Percentiles rank a stretch among this genome's conserved stretches.
Evolutionary conservation across 2,888 invertebrate species (phyloP).

Genomic region (Xestobium rufovillosum): DNA sequence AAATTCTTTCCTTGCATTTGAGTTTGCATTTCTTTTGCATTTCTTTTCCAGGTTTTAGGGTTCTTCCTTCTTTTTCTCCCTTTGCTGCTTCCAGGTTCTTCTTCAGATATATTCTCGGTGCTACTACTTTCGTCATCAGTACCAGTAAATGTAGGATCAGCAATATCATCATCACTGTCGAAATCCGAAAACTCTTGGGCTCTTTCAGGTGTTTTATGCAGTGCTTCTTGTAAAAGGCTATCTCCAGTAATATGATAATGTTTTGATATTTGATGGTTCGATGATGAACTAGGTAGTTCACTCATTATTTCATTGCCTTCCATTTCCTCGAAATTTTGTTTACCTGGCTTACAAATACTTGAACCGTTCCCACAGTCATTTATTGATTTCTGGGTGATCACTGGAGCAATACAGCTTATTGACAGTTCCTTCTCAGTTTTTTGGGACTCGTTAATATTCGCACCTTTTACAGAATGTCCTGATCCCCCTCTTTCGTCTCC

Average conservation of each 20-base stretch:
- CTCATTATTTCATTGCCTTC: no score
- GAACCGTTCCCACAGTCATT: no score
- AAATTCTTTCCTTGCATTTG: background rate
- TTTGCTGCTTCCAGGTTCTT: background rate
- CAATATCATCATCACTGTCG: slow-evolving; percentile 3
- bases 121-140: background rate
- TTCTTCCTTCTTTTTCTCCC: slow-evolving; percentile 1
- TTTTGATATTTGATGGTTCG: no score
- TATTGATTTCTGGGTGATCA: no score
- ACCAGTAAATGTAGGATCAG: background rate
- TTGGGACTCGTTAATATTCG: no score
- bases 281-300: no score
- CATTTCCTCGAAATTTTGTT: no score
- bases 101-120: background rate
- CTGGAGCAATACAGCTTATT: no score
- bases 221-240: background rate
- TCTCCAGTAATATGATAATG: slow-evolving; percentile 1
- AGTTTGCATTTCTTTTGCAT: slow-evolving; percentile 3
- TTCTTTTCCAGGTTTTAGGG: slow-evolving; percentile 1
- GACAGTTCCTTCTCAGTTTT: no score
- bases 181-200: background rate
- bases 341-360: no score
- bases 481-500: no score
- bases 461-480: no score
- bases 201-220: background rate